Evolutionary conservation across 2,797 vertebrate species (phyloP), one percentile per base, ranked within the genome.

Genomic region (Hylomyscus alleni): DNA sequence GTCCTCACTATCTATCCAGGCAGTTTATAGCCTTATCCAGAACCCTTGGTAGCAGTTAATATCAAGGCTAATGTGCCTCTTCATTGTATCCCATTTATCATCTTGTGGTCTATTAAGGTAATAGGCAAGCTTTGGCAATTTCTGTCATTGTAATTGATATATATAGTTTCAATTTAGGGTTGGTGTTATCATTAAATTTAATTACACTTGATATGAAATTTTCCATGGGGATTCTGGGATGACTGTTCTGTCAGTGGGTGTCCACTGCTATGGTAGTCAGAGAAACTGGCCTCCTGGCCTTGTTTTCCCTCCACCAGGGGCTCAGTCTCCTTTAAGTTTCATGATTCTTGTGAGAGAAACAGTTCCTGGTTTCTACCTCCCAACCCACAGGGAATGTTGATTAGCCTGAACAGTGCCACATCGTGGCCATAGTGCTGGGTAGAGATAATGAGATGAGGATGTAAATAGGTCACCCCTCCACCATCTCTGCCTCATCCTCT

Each of bases 141-240:
- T 97, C 98, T 96, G 93, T 98, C 98, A 75, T 97, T 89, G 90
- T 98, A 98, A 98, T 98, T 98, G 98, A 98, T 98, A 98, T 98
- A 97, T 98, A 98, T 98, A 95, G 97, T 98, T 98, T 95, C 97
- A 98, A 93, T 98, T 91, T 96, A 97, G 98, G 98, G 94, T 96
- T 98, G 98, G 97, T 97, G 98, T 98, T 97, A 95, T 98, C 98
- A 95, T 98, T 98, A 98, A 98, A 98, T 98, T 98, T 98, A 97
- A 98, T 98, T 98, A 98, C 95, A 95, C 73, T 95, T 97, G 96
- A 97, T 98, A 96, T 69, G 96, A 98, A 97, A 81, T 94, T 97
- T 96, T 98, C 98, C 97, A 83, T 65, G 7, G 97, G 97, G 98
- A 98, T 78, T n/a, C 89, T 44, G 20, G 95, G n/a, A 75, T n/a